Evolutionary conservation across 2,888 invertebrate species (phyloP), one percentile per base, ranked within the genome.

Genomic region (Lithodes maja): DNA sequence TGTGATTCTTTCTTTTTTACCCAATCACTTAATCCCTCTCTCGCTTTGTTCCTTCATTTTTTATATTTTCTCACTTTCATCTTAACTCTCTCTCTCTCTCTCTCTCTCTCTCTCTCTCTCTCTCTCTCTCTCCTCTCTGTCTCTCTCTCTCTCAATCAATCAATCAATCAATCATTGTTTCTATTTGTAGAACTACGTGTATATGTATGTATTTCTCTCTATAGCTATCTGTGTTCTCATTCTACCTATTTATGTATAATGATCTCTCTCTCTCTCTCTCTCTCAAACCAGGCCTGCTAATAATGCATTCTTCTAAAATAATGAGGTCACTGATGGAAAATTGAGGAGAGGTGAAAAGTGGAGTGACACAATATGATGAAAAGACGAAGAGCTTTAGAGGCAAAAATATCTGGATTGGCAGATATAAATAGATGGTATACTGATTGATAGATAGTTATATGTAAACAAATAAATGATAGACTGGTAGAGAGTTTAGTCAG

Each of bases 31-130:
- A 33, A 33, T 74, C 17, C 49, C 77, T 33, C 52, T 50, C 49
- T 74, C n/a, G 7, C 74, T 74, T 15, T n/a, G n/a, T 49, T 77
- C 49, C 52, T 50, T 49, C 52, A 49, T 77, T 49, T 7, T 49
- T 7, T 77, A 7, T 77, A 5, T 3, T n/a, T 49, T 77, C 52
- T n/a, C 7, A 9, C 12, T 49, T 77, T 49, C 52, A 3, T 5
- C 49, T 77, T 7, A 5, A 3, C 77, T 17, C 49, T 77, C 50
- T 9, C 7, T 79, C n/a, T 79, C 79, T 79, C 79, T 79, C 79
- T 79, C 79, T 79, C 79, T 79, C 79, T 79, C 79, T 79, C 79
- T 79, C 79, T 79, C 79, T 53, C 53, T 79, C 53, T 53, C 79
- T 53, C 79, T 15, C 9, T 53, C 79, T 79, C 33, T 33, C 33